Evolutionary conservation across 2,113 vertebrate species (phyloP), one percentile per base, ranked within the genome.

Genomic region (Xiphophorus couchianus): DNA sequence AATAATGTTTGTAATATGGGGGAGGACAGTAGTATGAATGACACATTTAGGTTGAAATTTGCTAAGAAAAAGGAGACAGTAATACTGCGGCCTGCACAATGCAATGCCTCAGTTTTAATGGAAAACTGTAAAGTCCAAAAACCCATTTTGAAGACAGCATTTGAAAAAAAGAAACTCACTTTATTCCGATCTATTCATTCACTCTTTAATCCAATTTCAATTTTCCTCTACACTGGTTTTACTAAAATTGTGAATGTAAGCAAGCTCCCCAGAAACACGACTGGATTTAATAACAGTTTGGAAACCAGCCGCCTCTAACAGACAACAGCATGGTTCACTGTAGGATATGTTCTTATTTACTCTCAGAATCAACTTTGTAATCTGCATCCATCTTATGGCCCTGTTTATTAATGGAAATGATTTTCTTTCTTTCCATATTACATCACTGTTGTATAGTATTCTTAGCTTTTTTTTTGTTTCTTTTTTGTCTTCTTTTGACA

Each of bases 181-280:
- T 48, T 48, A 48, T 48, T 19, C 15, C 86, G 91, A 92, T 93
- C 82, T 90, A 90, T 93, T 92, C 88, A 92, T 93, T 92, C 92
- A 86, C 92, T 92, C 90, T 93, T 91, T 87, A 93, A 93, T 92
- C 91, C 92, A 92, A 93, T 91, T 95, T 94, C 93, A 95, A 94
- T 95, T 95, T 95, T 95, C 94, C 92, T 94, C 92, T 91, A 95
- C 92, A 92, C 89, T 94, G 93, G 91, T 92, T 94, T 93, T 93
- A 93, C 89, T 83, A 85, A 94, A 93, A 93, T 93, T 93, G 93
- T 93, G 92, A 94, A 94, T 92, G 92, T 91, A 91, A 78, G 93
- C 88, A 87, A 92, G 92, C 44, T 48, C 14, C 44, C 66, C 84
- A 89, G 90, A 91, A 92, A 83, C 92, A 86, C 75, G 75, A 88